Evolutionary conservation across 2,888 invertebrate genomes (phyloP), one percentile per base, ranked within the genome.

Genomic region (Caenorhabditis uteleia): DNA sequence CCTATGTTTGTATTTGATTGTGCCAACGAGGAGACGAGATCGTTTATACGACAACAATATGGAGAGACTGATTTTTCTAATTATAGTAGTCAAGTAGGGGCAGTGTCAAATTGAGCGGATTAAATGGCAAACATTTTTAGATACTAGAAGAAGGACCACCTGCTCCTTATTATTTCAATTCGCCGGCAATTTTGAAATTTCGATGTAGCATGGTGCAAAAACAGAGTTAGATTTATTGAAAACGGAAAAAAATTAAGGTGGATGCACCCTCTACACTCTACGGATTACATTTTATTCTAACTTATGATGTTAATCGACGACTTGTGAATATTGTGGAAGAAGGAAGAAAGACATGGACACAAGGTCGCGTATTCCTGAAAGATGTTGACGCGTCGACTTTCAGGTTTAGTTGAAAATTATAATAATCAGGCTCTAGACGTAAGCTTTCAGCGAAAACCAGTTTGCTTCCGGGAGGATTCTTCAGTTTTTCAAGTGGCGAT

Each of bases 401-500:
- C 38, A 68, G 65, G 70, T 70, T n/a, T n/a, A 45, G 10, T 2
- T 18, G 12, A 8, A 43, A 12, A 44, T n/a, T 20, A 12, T n/a
- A 29, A 8, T 26, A 6, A 25, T 29, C 25, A 23, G 26, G 23
- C n/a, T n/a, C n/a, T n/a, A n/a, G n/a, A 5, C 8, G 8, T 8
- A 4, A 12, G 0, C 4, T 38, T 34, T 54, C 26, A 61, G 57
- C 26, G 67, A 62, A n/a, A 50, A 54, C 16, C 59, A 61, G n/a
- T 62, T 58, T 33, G 54, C 58, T 6, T 47, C 58, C 2, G 53
- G 54, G 3, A 33, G 58, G 33, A 51, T 67, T 5, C 31, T 75
- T n/a, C 66, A 66, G 10, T 70, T 75, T 27, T 75, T 75, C 53
- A 68, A 70, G 27, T 75, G 74, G 74, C 38, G 68, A 2, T 75